A percentile compares a stretch with the other conserved stretches of the same genome.
Conservation (phyloP, 1,140 invertebrate species). For the Leguminivora glycinivorella region DNA sequence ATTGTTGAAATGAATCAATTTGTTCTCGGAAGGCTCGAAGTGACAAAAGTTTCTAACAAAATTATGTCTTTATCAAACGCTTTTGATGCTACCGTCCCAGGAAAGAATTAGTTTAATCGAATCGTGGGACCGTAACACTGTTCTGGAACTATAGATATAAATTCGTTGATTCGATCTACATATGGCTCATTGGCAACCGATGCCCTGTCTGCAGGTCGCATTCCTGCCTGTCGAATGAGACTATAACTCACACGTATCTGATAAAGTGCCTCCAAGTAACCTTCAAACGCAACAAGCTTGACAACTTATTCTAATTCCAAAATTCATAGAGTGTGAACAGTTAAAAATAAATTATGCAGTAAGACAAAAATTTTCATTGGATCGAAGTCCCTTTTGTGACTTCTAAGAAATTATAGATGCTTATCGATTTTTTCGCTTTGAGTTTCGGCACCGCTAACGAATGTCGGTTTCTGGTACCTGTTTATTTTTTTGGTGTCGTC, state of each 20-base stretch:
- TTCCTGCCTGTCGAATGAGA: constrained; percentile 61
- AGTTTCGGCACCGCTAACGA: constrained; percentile 66
- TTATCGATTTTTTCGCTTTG: constrained; percentile 66
- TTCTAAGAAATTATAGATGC: constrained; percentile 71
- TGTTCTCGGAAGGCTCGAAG: constrained; percentile 54
- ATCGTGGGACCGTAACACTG: constrained; percentile 23
- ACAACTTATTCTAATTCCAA: constrained; percentile 58
- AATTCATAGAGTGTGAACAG: constrained; percentile 65
- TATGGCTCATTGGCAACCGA: constrained; percentile 58
- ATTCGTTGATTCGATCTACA: constrained; percentile 38
- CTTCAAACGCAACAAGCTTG: constrained; percentile 48
- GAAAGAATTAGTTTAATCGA: constrained; percentile 13
- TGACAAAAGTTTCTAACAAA: constrained; percentile 41
- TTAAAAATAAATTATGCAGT: constrained; percentile 60
- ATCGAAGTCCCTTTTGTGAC: constrained; percentile 44
- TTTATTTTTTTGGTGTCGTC: constrained; percentile 48
- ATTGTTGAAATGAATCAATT: constrained; percentile 45
- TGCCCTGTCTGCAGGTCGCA: constrained; percentile 47
- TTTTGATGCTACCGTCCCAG: constrained; percentile 43
- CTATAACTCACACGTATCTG: constrained; percentile 57
- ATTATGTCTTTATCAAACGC: constrained; percentile 46
- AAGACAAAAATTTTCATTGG: constrained; percentile 55
- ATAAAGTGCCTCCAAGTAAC: constrained; percentile 45
- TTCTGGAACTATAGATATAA: constrained; percentile 31
- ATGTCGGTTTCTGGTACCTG: constrained; percentile 57